Evolutionary conservation across 2,797 vertebrate genomes (phyloP).

Genomic region (Microcaecilia unicolor): DNA sequence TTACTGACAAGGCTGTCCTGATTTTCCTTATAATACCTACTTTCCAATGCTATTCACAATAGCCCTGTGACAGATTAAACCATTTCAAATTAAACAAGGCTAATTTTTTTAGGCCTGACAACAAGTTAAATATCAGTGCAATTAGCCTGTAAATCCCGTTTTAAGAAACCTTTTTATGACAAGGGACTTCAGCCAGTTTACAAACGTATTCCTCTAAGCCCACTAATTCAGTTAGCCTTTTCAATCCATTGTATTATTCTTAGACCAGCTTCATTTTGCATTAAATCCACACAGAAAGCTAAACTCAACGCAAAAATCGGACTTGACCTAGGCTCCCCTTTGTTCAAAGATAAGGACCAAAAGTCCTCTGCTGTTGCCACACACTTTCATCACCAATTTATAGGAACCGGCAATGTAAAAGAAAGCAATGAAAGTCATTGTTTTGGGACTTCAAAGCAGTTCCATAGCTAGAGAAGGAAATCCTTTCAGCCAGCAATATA

Average conservation of each 20-base stretch:
- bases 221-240: conserved; percentile 79
- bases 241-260: conserved; percentile 75
- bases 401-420: conserved; percentile 64
- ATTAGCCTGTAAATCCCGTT: conserved; percentile 70
- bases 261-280: conserved; percentile 68
- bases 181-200: conserved; percentile 74
- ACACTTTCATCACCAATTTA: conserved; percentile 78
- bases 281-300: conserved; percentile 72
- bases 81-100: conserved; percentile 55
- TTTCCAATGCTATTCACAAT: conserved; percentile 24
- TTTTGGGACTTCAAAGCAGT: conserved; percentile 74
- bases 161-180: conserved; percentile 72
- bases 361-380: conserved; percentile 62
- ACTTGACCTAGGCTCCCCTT: conserved; percentile 66
- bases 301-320: conserved; percentile 70
- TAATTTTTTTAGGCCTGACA: conserved; percentile 58
- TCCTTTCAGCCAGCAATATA: conserved; percentile 72
- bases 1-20: conserved; percentile 8
- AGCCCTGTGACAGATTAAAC: conserved; percentile 37
- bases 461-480: conserved; percentile 71
- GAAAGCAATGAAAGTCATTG: conserved; percentile 77
- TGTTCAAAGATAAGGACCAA: conserved; percentile 66
- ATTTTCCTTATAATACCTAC: conserved; percentile 18
- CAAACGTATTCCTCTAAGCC: conserved; percentile 75
- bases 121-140: conserved; percentile 65